phyloP scores from a whole-genome alignment of 92 coral and sea anemone species.

The Siderastrea siderea region DNA sequence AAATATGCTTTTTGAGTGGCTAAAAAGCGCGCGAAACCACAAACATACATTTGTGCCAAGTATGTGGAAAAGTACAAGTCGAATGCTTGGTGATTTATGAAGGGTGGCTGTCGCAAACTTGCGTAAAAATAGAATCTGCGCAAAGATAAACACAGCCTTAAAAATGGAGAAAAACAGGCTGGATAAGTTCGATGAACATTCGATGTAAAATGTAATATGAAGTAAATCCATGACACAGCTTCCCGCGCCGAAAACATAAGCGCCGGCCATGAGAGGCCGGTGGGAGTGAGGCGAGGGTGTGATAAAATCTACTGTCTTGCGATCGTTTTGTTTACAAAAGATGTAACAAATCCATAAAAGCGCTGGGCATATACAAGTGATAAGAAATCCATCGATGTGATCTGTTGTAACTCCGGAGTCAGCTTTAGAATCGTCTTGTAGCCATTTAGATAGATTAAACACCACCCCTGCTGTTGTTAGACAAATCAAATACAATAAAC shows the following conservation, averaged over 20 bases:
- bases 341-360: constrained; percentile 95
- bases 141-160: constrained; percentile 92
- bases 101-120: constrained; percentile 97
- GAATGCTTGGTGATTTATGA: constrained; percentile 93
- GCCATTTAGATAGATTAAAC: constrained; percentile 94
- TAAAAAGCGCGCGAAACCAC: constrained; percentile 95
- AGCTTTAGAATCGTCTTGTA: constrained; percentile 92
- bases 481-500: constrained; percentile 93
- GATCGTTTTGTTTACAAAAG: constrained; percentile 92
- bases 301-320: constrained; percentile 93
- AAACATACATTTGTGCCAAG: constrained; percentile 95
- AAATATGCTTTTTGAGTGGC: constrained; percentile 84
- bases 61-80: constrained; percentile 95
- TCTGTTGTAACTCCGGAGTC: constrained; percentile 94
- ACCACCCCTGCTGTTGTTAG: constrained; percentile 98
- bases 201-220: constrained; percentile 94
- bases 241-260: constrained; percentile 97
- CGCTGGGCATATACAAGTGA: constrained; percentile 96
- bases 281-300: constrained; percentile 92
- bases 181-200: constrained; percentile 92
- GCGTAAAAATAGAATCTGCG: constrained; percentile 91
- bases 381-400: constrained; percentile 95
- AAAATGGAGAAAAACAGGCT: constrained; percentile 94
- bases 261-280: constrained; percentile 97
- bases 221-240: constrained; percentile 92